Conservation (phyloP, 2,888 invertebrate species). For the Aromia moschata region DNA sequence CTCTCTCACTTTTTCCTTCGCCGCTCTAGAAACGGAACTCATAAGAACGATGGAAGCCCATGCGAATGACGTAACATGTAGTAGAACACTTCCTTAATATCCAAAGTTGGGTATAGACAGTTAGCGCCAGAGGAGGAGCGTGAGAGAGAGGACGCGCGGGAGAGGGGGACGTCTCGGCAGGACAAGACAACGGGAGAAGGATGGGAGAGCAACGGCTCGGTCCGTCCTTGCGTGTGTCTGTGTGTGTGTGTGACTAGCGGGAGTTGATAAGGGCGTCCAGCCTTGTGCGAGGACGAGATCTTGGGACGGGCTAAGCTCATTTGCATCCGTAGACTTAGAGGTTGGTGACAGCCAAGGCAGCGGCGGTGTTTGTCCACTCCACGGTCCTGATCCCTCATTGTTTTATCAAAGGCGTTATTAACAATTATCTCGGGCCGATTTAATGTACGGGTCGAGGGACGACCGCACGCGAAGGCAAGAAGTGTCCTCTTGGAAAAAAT, state of each 20-base stretch:
- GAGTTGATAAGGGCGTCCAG: constrained; percentile 1
- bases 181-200: constrained; percentile 44
- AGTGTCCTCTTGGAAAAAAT: too few species aligned
- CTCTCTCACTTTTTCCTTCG: too few species aligned
- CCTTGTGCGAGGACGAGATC: constrained; percentile 19
- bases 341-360: constrained; percentile 21
- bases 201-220: constrained; percentile 42
- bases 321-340: constrained; percentile 23
- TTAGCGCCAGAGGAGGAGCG: constrained; percentile 34
- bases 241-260: constrained; percentile 4
- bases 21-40: constrained; percentile 33
- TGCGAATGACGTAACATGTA: constrained; percentile 51
- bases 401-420: constrained; percentile 35
- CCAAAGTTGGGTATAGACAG: constrained; percentile 41
- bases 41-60: constrained; percentile 46
- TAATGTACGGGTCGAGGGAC: constrained; percentile 14
- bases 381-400: constrained; percentile 25
- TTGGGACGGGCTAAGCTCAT: constrained; percentile 24
- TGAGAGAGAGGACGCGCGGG: constrained; percentile 39
- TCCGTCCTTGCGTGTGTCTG: background rate
- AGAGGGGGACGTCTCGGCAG: constrained; percentile 52
- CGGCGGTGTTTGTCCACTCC: constrained; percentile 26
- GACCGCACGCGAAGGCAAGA: too few species aligned
- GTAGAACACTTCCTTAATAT: constrained; percentile 51
- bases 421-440: constrained; percentile 43